phyloP scores from a whole-genome alignment of 2,888 invertebrate species.

The Melanotus villosus region DNA sequence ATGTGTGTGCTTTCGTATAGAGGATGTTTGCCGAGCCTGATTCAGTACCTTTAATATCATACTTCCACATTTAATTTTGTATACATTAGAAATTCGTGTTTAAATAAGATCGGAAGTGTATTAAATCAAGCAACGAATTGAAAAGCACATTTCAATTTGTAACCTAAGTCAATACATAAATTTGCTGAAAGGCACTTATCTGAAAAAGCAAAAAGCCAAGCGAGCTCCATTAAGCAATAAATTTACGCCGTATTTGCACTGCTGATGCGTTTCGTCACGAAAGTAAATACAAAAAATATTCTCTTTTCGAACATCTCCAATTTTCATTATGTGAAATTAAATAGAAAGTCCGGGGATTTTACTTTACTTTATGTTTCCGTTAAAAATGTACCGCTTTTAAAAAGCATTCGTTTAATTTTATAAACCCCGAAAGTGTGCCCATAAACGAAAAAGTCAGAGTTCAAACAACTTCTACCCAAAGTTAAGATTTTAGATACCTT shows the following conservation, averaged over 20 bases:
- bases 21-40: not conserved
- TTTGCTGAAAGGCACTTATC: constrained; percentile 59
- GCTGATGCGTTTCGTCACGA: constrained; percentile 49
- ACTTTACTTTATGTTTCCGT: constrained; percentile 3
- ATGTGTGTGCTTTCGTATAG: not conserved
- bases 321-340: constrained; percentile 39
- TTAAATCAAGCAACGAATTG: constrained; percentile 58
- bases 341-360: constrained; percentile 30
- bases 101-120: constrained; percentile 47
- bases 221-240: constrained; percentile 57
- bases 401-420: not conserved
- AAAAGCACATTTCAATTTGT: constrained; percentile 59
- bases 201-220: constrained; percentile 54
- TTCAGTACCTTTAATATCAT: constrained; percentile 4
- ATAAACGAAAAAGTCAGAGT: no score
- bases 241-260: constrained; percentile 52
- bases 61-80: constrained; percentile 15
- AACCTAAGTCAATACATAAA: constrained; percentile 60
- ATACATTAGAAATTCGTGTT: constrained; percentile 26
- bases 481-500: no score
- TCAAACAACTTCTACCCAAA: no score
- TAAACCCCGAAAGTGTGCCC: not conserved
- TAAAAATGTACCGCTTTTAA: not conserved
- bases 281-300: constrained; percentile 48
- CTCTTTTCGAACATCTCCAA: constrained; percentile 38